phyloP scores from a whole-genome alignment of 2,797 vertebrate species.

The Tragelaphus eurycerus region DNA sequence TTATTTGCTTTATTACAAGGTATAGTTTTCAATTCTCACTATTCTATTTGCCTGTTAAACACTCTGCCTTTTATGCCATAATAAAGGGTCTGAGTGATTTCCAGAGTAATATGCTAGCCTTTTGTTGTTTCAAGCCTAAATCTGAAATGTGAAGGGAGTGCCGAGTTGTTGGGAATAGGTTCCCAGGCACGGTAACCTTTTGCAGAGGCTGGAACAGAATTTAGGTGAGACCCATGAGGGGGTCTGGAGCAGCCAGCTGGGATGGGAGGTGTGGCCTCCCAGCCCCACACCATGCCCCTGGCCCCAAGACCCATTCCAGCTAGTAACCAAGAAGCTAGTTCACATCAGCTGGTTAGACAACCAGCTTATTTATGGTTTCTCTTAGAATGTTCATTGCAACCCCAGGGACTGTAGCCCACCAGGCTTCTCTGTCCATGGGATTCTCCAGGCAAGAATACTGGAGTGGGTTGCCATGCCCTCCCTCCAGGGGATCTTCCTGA shows the following conservation, averaged over 20 bases:
- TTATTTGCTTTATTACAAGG: conserved; percentile 14
- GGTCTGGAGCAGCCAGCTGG: not conserved
- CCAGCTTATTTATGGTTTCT: not conserved
- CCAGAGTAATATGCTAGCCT: not conserved
- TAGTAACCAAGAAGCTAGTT: not conserved
- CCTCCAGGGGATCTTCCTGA: too few relatives aligned
- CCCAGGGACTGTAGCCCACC: not conserved
- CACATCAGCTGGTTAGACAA: not conserved
- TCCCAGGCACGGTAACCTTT: not conserved
- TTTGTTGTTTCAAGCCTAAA: not conserved
- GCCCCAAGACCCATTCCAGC: not conserved
- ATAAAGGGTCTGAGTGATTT: not conserved
- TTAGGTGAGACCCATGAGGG: not conserved
- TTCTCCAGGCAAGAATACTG: not conserved
- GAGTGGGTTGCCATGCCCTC: not conserved
- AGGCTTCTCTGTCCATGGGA: not conserved
- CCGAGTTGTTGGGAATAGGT: not conserved
- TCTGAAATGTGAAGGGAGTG: not conserved
- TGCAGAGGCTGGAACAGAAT: not conserved
- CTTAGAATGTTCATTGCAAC: not conserved
- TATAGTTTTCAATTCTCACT: not conserved
- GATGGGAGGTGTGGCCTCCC: not conserved
- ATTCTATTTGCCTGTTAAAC: conserved; percentile 1
- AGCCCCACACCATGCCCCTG: not conserved
- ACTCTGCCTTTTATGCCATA: not conserved